Evolutionary conservation across 2,113 vertebrate species (phyloP).

Genomic region (Urocolius indicus): DNA sequence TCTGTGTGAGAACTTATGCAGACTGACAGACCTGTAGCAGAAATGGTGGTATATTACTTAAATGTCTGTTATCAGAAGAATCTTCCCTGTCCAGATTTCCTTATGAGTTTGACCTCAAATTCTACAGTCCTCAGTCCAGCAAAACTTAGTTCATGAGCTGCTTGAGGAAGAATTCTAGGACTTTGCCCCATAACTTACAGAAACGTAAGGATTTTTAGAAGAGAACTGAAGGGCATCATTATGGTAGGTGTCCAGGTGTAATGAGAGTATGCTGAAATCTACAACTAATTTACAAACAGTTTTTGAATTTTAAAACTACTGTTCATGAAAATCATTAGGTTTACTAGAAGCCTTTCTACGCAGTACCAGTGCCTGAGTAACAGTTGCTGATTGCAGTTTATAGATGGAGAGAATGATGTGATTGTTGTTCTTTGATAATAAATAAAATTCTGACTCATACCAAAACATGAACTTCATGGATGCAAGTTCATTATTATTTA

Average conservation of each 20-base stretch:
- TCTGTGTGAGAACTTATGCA: neutral
- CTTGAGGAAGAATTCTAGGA: neutral
- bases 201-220: neutral
- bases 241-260: neutral
- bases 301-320: neutral
- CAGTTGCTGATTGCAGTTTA: neutral
- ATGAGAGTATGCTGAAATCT: neutral
- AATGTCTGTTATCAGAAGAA: neutral
- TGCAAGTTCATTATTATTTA: neutral
- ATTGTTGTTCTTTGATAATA: neutral
- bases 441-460: neutral
- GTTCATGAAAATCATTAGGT: neutral
- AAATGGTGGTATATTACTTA: neutral
- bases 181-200: neutral
- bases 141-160: neutral
- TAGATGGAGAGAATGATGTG: neutral
- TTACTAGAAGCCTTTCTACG: neutral
- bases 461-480: neutral
- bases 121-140: neutral
- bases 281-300: neutral
- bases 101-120: neutral
- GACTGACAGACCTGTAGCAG: neutral
- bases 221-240: neutral
- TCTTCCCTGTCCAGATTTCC: neutral
- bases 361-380: neutral